phyloP scores from a whole-genome alignment of 2,888 invertebrate species.

The Nomada lathburiana region DNA sequence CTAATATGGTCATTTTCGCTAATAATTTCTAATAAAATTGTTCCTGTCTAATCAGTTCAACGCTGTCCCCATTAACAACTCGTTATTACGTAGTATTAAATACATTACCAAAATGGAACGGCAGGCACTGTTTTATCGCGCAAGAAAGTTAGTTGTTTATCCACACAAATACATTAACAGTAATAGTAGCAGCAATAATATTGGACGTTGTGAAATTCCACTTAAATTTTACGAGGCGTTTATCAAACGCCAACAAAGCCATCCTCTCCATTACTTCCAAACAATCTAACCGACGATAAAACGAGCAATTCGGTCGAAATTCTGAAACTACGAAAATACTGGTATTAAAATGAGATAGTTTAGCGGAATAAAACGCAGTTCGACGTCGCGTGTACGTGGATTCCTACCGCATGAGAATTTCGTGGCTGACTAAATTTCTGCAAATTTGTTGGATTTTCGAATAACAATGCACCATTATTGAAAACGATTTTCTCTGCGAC shows the following conservation, averaged over 20 bases:
- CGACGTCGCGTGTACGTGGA: not conserved
- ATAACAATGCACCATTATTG: not conserved
- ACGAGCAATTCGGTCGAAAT: slow-evolving; percentile 8
- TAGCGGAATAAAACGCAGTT: slow-evolving; percentile 11
- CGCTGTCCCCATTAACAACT: not conserved
- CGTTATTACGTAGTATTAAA: not conserved
- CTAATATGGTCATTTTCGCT: not conserved
- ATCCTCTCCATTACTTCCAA: slow-evolving; percentile 36
- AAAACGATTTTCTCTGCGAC: not conserved
- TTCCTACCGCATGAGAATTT: slow-evolving; percentile 3
- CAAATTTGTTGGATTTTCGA: not conserved
- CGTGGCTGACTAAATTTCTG: not conserved
- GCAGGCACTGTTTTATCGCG: not conserved
- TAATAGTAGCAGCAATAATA: slow-evolving; percentile 29
- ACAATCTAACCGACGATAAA: slow-evolving; percentile 36
- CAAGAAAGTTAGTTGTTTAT: slow-evolving; percentile 6
- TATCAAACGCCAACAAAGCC: slow-evolving; percentile 47
- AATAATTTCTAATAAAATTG: not conserved
- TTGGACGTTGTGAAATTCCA: not conserved
- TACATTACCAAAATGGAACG: not conserved
- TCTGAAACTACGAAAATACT: slow-evolving; percentile 30
- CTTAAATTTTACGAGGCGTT: slow-evolving; percentile 38
- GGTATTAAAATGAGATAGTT: slow-evolving; percentile 32
- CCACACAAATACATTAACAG: slow-evolving; percentile 4
- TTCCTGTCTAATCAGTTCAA: not conserved